Evolutionary conservation across 2,797 vertebrate species (phyloP), one percentile per base, ranked within the genome.

Genomic region (Melopsittacus undulatus): DNA sequence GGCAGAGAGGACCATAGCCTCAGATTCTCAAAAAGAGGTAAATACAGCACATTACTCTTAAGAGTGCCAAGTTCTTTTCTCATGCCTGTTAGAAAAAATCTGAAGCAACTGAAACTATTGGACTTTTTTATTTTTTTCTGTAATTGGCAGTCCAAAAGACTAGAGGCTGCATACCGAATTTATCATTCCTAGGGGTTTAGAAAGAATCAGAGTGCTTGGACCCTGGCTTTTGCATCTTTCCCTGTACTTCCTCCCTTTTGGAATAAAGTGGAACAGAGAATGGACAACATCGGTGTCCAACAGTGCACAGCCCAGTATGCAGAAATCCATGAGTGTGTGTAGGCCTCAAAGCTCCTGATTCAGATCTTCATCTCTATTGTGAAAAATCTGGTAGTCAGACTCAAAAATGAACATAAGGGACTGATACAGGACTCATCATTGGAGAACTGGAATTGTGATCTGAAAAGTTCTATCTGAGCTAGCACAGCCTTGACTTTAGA

Each of bases 261-360:
- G 29, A 87, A 76, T 30, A 46, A 62, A 36, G 43, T 5, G 4
- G 51, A 29, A 45, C 17, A 69, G 27, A 57, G n/a, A 21, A 61
- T 0, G 0, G 49, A 16, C 21, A 36, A 4, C 4, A 2, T 22
- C 67, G 56, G 26, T 34, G n/a, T 24, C 21, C 48, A 34, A 34
- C 16, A 73, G 26, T 0, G 2, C 14, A 79, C 32, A 56, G 24
- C 30, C 18, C 3, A 1, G 14, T 42, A 26, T 40, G 29, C 45
- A 62, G n/a, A 59, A 18, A 7, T 84, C n/a, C 11, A 14, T 19
- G 43, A 79, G 36, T 15, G 8, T 14, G 11, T 20, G 23, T 6
- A 61, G 17, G 30, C 23, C 12, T 82, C 24, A n/a, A 29, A 78
- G n/a, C 15, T 67, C 29, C 36, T 51, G 11, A 52, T 42, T 87